Evolutionary conservation across 2,113 vertebrate species (phyloP), one percentile per base, ranked within the genome.

Genomic region (Hippocampus barbouri): DNA sequence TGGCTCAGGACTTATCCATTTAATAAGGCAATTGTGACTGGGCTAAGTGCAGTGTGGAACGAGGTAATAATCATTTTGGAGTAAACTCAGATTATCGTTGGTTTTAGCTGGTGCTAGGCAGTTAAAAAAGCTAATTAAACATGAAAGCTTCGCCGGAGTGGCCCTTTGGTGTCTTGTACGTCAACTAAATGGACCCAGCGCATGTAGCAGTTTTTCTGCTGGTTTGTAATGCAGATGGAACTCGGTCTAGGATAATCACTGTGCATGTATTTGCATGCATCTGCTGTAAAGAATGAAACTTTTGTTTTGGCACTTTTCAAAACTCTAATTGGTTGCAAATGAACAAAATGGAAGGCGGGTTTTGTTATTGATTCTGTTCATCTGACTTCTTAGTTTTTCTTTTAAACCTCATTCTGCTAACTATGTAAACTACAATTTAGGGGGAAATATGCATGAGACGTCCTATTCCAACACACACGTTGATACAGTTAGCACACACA

Each of bases 51-150:
- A 59, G 75, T 82, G 84, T 88, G 83, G 87, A 87, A 88, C 88
- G 84, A 82, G 75, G 78, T 84, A 90, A 89, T 86, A 86, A 85
- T 88, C 70, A 79, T 85, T 88, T 85, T 81, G 68, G 76, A 83
- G 76, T 79, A 78, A 81, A 78, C 77, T 76, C 76, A 84, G 84
- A 88, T 87, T 84, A 82, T 85, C 83, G 81, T 85, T 76, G 83
- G 84, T 78, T 61, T 81, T 69, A 74, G 70, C 40, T 71, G 79
- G 79, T 82, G 79, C 71, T 83, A 47, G 81, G 72, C 76, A 87
- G 84, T 87, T 86, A 85, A 86, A 88, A 73, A 83, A 85, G 80
- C 84, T 87, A 86, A 90, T 90, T 90, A 86, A 90, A 87, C 79
- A 87, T 79, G 78, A 89, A 86, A 88, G 83, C 70, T 71, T 83